Evolutionary conservation across 2,888 invertebrate genomes (phyloP).

Genomic region (Trachelus troglodyta): DNA sequence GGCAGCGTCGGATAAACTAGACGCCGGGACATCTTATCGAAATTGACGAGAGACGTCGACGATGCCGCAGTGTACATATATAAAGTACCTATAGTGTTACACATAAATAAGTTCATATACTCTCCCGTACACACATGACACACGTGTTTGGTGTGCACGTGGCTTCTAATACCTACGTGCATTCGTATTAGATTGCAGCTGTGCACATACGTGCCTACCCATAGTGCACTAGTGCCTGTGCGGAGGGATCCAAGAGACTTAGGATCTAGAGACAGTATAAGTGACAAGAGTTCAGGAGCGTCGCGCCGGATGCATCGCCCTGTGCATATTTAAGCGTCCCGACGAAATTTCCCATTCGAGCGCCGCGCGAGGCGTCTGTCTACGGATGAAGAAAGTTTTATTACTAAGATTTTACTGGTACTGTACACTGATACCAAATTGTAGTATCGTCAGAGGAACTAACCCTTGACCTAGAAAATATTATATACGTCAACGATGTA

Average conservation of each 20-base stretch:
- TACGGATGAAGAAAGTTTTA: background rate
- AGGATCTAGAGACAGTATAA: background rate
- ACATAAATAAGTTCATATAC: background rate
- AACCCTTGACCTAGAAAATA: background rate
- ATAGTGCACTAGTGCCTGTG: background rate
- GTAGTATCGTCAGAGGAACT: background rate
- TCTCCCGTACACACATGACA: background rate
- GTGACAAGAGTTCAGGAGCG: background rate
- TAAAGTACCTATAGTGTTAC: background rate
- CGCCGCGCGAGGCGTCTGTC: background rate
- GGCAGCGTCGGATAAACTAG: background rate
- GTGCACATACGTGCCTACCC: background rate
- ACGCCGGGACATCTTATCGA: background rate
- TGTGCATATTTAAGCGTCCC: background rate
- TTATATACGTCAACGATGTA: background rate
- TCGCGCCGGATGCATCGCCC: background rate
- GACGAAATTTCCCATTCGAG: background rate
- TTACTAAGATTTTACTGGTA: background rate
- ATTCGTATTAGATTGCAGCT: background rate
- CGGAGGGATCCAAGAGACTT: background rate
- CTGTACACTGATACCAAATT: no score
- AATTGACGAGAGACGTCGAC: background rate
- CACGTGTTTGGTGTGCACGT: background rate
- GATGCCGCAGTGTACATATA: background rate
- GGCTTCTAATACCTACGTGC: background rate